Evolutionary conservation across 1,140 invertebrate species (phyloP).

Genomic region (Drosophila navojoa): DNA sequence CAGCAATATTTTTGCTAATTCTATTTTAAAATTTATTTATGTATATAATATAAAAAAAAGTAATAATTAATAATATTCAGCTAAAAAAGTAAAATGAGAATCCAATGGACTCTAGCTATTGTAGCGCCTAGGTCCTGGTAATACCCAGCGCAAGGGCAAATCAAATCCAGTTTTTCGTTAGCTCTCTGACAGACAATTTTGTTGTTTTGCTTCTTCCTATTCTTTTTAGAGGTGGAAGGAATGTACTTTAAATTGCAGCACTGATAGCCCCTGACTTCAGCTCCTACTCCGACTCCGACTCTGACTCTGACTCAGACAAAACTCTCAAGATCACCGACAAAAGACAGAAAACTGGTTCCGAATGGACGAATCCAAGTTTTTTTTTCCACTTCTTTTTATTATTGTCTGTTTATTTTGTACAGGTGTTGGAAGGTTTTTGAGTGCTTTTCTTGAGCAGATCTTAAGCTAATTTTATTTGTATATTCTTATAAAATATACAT

Average conservation of each 20-base stretch:
- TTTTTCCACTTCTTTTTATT: neutral
- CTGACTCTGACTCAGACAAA: slow-evolving; percentile 6
- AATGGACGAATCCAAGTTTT: neutral
- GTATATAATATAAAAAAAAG: neutral
- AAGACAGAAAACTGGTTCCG: slow-evolving; percentile 11
- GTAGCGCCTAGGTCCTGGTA: neutral
- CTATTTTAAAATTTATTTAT: too few relatives aligned
- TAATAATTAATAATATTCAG: neutral
- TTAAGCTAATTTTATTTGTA: neutral
- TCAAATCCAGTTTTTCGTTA: slow-evolving; percentile 14
- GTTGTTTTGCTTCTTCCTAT: too few relatives aligned
- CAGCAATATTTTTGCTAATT: neutral
- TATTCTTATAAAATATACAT: neutral
- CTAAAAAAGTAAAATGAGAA: neutral
- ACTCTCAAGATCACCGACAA: neutral
- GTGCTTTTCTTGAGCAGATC: slow-evolving; percentile 7
- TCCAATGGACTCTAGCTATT: neutral
- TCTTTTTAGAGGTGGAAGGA: slow-evolving; percentile 1
- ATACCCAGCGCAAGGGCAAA: neutral
- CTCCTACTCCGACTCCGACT: too few relatives aligned
- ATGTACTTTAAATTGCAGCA: slow-evolving; percentile 3
- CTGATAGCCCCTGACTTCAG: neutral
- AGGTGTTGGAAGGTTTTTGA: slow-evolving; percentile 5
- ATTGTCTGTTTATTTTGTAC: neutral
- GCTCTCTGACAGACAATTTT: too few relatives aligned